Percentiles rank a stretch among this genome's conserved stretches.
These are phyloP conservation scores for Dysmachus trigonus DNA, from an alignment of 2,888 invertebrate species.

Conservation along the genomic window DNA sequence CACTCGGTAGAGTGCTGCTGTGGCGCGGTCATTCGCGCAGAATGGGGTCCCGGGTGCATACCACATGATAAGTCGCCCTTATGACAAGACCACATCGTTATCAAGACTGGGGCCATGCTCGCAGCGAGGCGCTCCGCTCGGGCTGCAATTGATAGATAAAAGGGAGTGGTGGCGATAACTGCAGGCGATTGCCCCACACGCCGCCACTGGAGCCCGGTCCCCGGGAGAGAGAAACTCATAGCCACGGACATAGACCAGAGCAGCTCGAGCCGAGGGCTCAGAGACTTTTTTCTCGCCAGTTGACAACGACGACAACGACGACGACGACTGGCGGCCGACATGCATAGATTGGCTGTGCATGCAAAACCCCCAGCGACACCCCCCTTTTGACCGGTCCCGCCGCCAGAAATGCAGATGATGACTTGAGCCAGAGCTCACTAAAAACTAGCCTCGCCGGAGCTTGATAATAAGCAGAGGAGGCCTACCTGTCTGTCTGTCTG, in stretches of 20 bases:
- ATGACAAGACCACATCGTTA: constrained; percentile 39
- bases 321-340: background rate
- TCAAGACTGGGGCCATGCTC: constrained; percentile 21
- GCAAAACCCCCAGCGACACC: background rate
- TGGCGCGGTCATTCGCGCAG: constrained; percentile 36
- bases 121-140: background rate
- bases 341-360: constrained; percentile 16
- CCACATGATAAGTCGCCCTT: constrained; percentile 40
- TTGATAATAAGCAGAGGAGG: constrained; percentile 24
- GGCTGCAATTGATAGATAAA: constrained; percentile 36
- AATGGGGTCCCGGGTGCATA: constrained; percentile 28
- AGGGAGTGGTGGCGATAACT: constrained; percentile 30
- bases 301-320: background rate
- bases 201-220: background rate
- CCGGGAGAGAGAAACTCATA: too few relatives aligned
- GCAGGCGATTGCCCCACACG: constrained; percentile 1
- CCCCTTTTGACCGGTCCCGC: background rate
- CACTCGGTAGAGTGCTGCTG: background rate
- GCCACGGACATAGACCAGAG: background rate
- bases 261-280: background rate
- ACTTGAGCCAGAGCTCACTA: background rate
- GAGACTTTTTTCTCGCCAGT: background rate
- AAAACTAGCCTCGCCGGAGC: constrained; percentile 3
- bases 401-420: constrained; percentile 1
- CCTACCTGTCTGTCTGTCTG: constrained; percentile 14